Base-by-base conservation (phyloP, 2,797 vertebrate genomes). In the Remorina albescens region DNA sequence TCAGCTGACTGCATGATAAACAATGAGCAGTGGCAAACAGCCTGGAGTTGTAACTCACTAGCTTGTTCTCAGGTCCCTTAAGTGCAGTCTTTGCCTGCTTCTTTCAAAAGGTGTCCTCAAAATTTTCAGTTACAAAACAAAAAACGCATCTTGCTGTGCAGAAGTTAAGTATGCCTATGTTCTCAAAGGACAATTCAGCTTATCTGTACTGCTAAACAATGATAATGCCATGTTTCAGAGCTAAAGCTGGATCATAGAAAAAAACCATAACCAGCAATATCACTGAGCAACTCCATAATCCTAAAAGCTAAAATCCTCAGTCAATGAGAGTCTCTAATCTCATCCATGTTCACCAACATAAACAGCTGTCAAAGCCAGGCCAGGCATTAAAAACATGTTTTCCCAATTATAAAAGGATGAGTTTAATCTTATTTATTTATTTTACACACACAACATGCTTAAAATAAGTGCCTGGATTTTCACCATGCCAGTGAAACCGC, bases 321-420 rank as follows among this genome's bases (percentile, higher is more conserved):
- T 93, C 95, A 94, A 93, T 95, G 96, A 96, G 96, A 96, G 93
- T 95, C 95, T 95, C 92, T 98, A 98, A 98, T 98, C 96, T 96
- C 92, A 95, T 95, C 96, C 93, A 92, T 91, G 51, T 81, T 87
- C 88, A 90, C 89, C 81, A 87, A 89, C 87, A 92, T 86, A 92
- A 92, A 93, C 92, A 94, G 91, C 89, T 92, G 92, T 90, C 79
- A 80, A 83, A 93, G 83, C 82, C 82, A 82, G 47, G 39, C 47
- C 62, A 59, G 70, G 80, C 81, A 87, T 86, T 82, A 90, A 67
- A 83, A 92, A 93, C 91, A 85, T 90, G 84, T 81, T 86, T 89
- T 89, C 74, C 69, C 60, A 75, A 77, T 88, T 74, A 89, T 91
- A 88, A 91, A 88, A 87, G 86, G 88, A 92, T 90, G 83, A 84